Percentiles rank a stretch among this genome's conserved stretches.
Evolutionary conservation across 2,797 vertebrate genomes (phyloP).

Genomic region (Macroramphosus scolopax): DNA sequence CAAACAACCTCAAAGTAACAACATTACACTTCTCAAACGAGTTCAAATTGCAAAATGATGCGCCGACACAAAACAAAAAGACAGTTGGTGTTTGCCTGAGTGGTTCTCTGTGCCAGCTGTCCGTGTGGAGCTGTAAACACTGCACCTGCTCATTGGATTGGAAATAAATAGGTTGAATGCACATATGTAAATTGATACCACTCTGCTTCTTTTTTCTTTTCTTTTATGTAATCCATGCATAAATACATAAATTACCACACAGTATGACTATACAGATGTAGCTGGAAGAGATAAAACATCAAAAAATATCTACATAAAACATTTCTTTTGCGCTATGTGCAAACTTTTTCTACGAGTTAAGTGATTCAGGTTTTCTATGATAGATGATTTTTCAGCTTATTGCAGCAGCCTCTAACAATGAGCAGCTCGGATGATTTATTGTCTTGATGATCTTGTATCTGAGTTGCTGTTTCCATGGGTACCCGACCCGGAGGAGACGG

Average conservation of each 20-base stretch:
- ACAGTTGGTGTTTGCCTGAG: conserved; percentile 11
- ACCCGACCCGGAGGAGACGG: conserved; percentile 1
- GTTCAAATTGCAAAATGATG: too few relatives aligned
- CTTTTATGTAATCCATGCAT: conserved; percentile 28
- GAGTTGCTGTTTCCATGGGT: conserved; percentile 36
- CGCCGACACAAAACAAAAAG: conserved; percentile 2
- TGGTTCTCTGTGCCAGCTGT: conserved; percentile 31
- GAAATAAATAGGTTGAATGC: conserved; percentile 21
- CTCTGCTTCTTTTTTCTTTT: conserved; percentile 18
- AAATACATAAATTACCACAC: conserved; percentile 11
- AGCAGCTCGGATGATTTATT: conserved; percentile 33
- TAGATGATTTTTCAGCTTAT: too few relatives aligned
- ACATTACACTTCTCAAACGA: conserved; percentile 3
- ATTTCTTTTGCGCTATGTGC: too few relatives aligned
- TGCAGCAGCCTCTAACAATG: conserved; percentile 26
- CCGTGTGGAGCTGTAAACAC: conserved; percentile 15
- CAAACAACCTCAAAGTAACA: too few relatives aligned
- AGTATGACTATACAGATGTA: conserved; percentile 21
- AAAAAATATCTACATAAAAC: too few relatives aligned
- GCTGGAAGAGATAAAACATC: too few relatives aligned
- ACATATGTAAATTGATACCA: conserved; percentile 23
- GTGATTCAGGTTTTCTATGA: too few relatives aligned
- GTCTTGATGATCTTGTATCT: conserved; percentile 19
- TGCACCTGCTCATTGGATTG: conserved; percentile 26
- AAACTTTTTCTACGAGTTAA: too few relatives aligned